A percentile compares a stretch with the other conserved stretches of the same genome.
phyloP scores from a whole-genome alignment of 2,888 invertebrate genomes.

The Agapostemon virescens region DNA sequence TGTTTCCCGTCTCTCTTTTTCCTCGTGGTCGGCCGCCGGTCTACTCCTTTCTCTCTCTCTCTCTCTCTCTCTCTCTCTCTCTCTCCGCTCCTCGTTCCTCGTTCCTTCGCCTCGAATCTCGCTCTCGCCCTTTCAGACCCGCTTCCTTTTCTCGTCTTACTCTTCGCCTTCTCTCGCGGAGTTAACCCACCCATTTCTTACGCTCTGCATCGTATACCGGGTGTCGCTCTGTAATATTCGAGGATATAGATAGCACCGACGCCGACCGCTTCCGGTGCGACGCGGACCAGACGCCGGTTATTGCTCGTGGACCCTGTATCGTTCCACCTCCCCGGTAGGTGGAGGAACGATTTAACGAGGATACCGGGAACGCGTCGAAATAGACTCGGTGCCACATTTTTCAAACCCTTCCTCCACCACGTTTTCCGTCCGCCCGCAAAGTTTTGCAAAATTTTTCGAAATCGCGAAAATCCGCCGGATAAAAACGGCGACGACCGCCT shows the following conservation, averaged over 20 bases:
- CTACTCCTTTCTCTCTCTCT: neutral
- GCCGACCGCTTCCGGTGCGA: conserved; percentile 38
- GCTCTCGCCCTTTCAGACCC: conserved; percentile 57
- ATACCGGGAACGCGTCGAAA: conserved; percentile 19
- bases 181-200: conserved; percentile 77
- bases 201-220: conserved; percentile 72
- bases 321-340: neutral
- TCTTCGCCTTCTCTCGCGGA: conserved; percentile 71
- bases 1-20: conserved; percentile 4
- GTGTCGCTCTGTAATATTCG: conserved; percentile 56
- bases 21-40: neutral
- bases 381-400: conserved; percentile 7
- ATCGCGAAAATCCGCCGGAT: no score
- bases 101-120: conserved; percentile 40
- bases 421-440: no score
- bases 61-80: no score
- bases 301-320: conserved; percentile 6
- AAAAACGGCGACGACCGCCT: no score
- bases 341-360: conserved; percentile 15
- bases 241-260: conserved; percentile 42
- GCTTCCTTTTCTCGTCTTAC: conserved; percentile 71
- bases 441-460: no score
- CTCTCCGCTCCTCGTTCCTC: conserved; percentile 56
- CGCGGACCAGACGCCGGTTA: conserved; percentile 21
- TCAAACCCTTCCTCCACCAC: neutral